phyloP scores from a whole-genome alignment of 2,888 invertebrate genomes.

The Hetaerina titia region DNA sequence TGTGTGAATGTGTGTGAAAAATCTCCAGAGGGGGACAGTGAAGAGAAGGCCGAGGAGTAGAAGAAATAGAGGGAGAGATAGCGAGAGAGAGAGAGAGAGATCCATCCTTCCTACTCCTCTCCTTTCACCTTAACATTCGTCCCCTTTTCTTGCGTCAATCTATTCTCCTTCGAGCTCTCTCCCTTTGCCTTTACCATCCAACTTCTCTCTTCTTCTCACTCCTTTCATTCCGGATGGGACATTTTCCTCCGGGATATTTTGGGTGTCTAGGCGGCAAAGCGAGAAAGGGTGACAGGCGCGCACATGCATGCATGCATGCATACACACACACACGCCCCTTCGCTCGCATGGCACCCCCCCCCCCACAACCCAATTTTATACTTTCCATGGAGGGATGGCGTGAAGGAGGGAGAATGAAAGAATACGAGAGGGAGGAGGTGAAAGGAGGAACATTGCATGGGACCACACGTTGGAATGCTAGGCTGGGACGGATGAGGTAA shows the following conservation, averaged over 20 bases:
- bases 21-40: slow-evolving; percentile 31
- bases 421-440: neutral
- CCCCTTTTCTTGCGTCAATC: neutral
- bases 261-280: neutral
- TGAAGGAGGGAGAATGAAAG: neutral
- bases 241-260: neutral
- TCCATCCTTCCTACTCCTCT: neutral
- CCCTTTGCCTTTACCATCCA: neutral
- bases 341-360: no score
- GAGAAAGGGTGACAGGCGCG: neutral
- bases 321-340: neutral
- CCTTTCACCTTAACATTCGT: neutral
- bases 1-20: neutral
- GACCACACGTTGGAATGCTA: neutral
- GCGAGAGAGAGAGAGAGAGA: neutral
- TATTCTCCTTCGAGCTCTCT: neutral
- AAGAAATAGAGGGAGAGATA: neutral
- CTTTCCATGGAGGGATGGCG: neutral
- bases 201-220: neutral
- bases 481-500: neutral
- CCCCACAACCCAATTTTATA: no score
- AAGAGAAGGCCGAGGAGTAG: neutral
- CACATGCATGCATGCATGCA: neutral
- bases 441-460: neutral
- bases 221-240: neutral